phyloP scores from a whole-genome alignment of 2,888 invertebrate genomes.

The Clunio marinus region DNA sequence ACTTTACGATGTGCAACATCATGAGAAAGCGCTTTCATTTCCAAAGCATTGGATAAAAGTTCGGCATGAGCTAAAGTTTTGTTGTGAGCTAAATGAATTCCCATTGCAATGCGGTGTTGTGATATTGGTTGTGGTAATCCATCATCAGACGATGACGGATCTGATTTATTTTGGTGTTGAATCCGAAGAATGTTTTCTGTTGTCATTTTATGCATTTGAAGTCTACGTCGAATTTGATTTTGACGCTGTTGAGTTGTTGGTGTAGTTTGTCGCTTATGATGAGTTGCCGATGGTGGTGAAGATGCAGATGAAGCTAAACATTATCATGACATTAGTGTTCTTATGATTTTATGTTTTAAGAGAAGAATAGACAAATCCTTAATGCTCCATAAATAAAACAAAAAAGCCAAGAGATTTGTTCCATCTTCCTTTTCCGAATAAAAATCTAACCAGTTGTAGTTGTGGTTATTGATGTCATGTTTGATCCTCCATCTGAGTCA shows the following conservation, averaged over 20 bases:
- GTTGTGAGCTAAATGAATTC: conserved; percentile 19
- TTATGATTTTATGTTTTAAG: conserved; percentile 24
- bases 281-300: conserved; percentile 47
- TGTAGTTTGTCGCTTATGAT: conserved; percentile 42
- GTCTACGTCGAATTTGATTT: conserved; percentile 4
- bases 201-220: conserved; percentile 15
- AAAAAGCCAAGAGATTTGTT: too few relatives aligned
- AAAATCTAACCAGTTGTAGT: conserved; percentile 43
- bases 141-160: conserved; percentile 29
- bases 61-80: conserved; percentile 21
- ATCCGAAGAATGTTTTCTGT: conserved; percentile 10
- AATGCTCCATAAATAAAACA: too few relatives aligned
- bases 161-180: conserved; percentile 27
- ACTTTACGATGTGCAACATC: neutral
- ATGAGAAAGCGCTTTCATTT: conserved; percentile 9
- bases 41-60: neutral
- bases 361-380: too few relatives aligned
- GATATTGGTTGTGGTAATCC: neutral
- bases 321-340: too few relatives aligned
- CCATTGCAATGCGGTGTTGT: conserved; percentile 6
- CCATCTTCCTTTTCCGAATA: too few relatives aligned
- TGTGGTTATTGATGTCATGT: conserved; percentile 45
- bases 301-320: conserved; percentile 41
- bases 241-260: conserved; percentile 41
- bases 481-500: conserved; percentile 44